Percentiles rank a stretch among this genome's conserved stretches.
Evolutionary conservation across 1,140 invertebrate species (phyloP).

Genomic region (Drosophila willistoni): DNA sequence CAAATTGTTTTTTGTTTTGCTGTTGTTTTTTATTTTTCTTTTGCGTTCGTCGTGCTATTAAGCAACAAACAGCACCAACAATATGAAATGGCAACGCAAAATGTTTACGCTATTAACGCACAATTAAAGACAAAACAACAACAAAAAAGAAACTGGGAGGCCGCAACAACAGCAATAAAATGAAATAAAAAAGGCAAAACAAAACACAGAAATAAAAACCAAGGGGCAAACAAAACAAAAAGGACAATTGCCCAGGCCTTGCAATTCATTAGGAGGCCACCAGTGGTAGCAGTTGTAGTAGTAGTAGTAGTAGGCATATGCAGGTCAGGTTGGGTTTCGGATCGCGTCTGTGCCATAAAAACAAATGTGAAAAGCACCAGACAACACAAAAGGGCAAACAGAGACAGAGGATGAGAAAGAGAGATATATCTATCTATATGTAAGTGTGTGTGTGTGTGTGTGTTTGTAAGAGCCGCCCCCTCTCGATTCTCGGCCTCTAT

Average conservation of each 20-base stretch:
- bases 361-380: constrained; percentile 60
- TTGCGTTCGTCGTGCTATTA: background rate
- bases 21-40: too few species aligned
- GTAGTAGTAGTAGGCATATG: constrained; percentile 38
- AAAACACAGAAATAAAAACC: constrained; percentile 1
- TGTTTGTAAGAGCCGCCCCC: background rate
- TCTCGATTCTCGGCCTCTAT: constrained; percentile 36
- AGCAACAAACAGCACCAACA: constrained; percentile 48
- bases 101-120: constrained; percentile 80
- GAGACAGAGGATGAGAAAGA: background rate
- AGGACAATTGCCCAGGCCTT: constrained; percentile 46
- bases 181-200: constrained; percentile 1
- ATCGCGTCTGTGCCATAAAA: constrained; percentile 63
- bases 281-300: constrained; percentile 32
- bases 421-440: background rate
- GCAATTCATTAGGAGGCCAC: constrained; percentile 70
- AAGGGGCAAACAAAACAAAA: constrained; percentile 15
- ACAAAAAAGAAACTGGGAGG: constrained; percentile 29
- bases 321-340: constrained; percentile 43
- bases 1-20: background rate
- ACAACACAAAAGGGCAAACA: constrained; percentile 31
- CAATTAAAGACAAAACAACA: constrained; percentile 72
- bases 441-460: background rate
- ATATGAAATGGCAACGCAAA: constrained; percentile 47
- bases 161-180: constrained; percentile 42